A percentile compares a stretch with the other conserved stretches of the same genome.
Evolutionary conservation across 2,888 invertebrate genomes (phyloP).

Genomic region (Melitaea athalia): DNA sequence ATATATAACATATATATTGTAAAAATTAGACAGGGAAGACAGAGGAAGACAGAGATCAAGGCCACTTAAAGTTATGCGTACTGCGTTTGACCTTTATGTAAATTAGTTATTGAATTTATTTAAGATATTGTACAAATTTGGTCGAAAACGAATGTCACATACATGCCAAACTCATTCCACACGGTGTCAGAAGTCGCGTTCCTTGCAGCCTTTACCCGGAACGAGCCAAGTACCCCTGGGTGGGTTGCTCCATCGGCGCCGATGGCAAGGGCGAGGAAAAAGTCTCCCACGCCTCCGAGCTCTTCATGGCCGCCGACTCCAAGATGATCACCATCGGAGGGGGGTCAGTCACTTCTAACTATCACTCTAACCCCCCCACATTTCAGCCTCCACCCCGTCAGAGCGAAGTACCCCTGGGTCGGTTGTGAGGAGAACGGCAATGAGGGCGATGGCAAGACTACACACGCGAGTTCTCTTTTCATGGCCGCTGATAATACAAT

Average conservation of each 20-base stretch:
- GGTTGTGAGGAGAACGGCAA: conserved; percentile 85
- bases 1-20: no score
- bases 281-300: conserved; percentile 91
- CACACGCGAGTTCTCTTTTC: conserved; percentile 93
- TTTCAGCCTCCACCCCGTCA: conserved; percentile 87
- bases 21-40: no score
- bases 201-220: conserved; percentile 88
- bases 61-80: no score
- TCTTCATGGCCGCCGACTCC: conserved; percentile 97
- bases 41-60: no score
- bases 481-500: conserved; percentile 97
- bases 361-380: not conserved
- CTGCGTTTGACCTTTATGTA: no score
- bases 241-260: conserved; percentile 84
- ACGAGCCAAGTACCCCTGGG: conserved; percentile 96
- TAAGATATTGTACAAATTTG: not conserved
- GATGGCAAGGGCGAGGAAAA: conserved; percentile 81
- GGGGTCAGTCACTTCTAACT: conserved; percentile 85
- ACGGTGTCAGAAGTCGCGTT: conserved; percentile 33
- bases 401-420: conserved; percentile 96
- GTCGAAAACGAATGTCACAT: not conserved
- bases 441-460: conserved; percentile 52
- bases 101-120: not conserved
- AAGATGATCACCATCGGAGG: conserved; percentile 98
- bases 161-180: conserved; percentile 5